Percentiles rank a stretch among this genome's conserved stretches.
Evolutionary conservation across 2,113 vertebrate genomes (phyloP).

Genomic region (Strix uralensis): DNA sequence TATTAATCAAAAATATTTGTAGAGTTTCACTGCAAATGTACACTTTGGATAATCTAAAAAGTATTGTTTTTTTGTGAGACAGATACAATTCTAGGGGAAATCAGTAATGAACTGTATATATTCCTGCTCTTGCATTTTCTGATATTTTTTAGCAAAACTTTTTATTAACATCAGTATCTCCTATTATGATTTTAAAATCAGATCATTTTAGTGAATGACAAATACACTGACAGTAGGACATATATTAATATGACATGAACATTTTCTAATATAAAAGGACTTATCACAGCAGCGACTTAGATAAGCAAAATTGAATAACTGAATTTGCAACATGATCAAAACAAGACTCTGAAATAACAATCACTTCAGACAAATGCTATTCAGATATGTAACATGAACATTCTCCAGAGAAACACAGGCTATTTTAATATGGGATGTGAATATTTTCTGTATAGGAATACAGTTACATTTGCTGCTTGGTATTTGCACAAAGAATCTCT

Average conservation of each 20-base stretch:
- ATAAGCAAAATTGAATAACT: constrained; percentile 59
- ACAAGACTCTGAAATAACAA: constrained; percentile 47
- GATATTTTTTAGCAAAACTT: constrained; percentile 53
- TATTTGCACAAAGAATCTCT: constrained; percentile 13
- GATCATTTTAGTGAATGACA: constrained; percentile 44
- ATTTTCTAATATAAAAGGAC: constrained; percentile 51
- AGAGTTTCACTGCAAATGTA: constrained; percentile 44
- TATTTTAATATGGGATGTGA: background rate
- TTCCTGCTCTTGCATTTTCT: constrained; percentile 21
- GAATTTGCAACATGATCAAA: constrained; percentile 33
- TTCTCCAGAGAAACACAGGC: background rate
- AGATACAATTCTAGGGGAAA: constrained; percentile 34
- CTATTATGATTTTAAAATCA: constrained; percentile 47
- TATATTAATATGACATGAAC: constrained; percentile 50
- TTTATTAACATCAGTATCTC: constrained; percentile 25
- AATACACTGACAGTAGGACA: constrained; percentile 51
- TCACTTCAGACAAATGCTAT: constrained; percentile 24
- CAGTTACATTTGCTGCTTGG: background rate
- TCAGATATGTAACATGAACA: background rate
- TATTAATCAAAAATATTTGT: constrained; percentile 65
- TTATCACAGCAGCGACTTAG: constrained; percentile 59
- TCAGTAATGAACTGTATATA: constrained; percentile 28
- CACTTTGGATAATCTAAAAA: constrained; percentile 61
- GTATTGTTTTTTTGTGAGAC: constrained; percentile 30
- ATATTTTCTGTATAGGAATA: background rate